Base-by-base conservation (phyloP, 2,797 vertebrate species). In the Spondyliosoma cantharus region DNA sequence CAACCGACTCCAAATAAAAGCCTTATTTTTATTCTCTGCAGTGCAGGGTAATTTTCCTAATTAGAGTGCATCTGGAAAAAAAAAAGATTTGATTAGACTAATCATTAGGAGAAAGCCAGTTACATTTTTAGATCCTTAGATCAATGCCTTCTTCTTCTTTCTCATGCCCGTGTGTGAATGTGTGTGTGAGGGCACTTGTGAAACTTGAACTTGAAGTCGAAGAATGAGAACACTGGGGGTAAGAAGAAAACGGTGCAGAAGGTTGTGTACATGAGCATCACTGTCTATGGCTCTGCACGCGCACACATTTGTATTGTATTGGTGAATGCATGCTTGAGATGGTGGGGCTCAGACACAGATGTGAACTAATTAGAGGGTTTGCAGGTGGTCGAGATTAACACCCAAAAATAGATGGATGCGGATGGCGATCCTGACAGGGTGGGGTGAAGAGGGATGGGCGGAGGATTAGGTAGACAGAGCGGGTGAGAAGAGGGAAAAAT, bases 301-400 rank as follows among this genome's bases (percentile, higher is more conserved):
- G n/a, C 63, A 75, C 78, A 71, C 68, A 75, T 79, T 80, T 76
- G 75, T 78, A 78, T 84, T 83, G 86, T 86, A 59, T 49, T 69
- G 66, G 83, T 83, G 87, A 87, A 90, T 84, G 78, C 50, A 71
- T 73, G 87, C 89, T 85, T 78, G 71, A 90, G 87, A 81, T 78
- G 62, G 85, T 71, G 86, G 63, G n/a, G 67, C 83, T 89, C 74
- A 88, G 90, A 94, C 93, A 92, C 95, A 95, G 94, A 95, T 95
- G 95, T 93, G 92, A 91, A 91, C 87, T 95, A 95, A 95, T 95
- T 94, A 94, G 93, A 93, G 93, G 92, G 93, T 94, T 94, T 93
- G 95, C 94, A 95, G 94, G 95, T 95, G 94, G 94, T 93, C 77
- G 86, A 83, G 81, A 86, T 91, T 86, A 86, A 87, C 80, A 65